Percentiles rank a stretch among this genome's conserved stretches.
These are phyloP conservation scores for Smithornis capensis DNA, from an alignment of 2,113 vertebrate species.

Conservation along the genomic window DNA sequence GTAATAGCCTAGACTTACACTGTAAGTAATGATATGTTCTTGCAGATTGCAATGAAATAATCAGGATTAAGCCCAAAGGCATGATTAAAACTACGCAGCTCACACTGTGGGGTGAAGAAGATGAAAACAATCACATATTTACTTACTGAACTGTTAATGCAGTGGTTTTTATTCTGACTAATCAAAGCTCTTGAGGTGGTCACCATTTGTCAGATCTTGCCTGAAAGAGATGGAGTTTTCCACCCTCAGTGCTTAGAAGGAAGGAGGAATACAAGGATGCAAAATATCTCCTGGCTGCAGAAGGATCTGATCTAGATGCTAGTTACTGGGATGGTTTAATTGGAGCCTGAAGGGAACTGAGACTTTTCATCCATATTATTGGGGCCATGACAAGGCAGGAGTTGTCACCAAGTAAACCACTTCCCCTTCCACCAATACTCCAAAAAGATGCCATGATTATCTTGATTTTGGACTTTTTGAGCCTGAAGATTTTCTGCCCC, in stretches of 20 bases:
- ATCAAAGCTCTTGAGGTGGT: neutral
- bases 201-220: neutral
- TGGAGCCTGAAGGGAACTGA: neutral
- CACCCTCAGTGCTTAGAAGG: neutral
- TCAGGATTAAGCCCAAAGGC: constrained; percentile 21
- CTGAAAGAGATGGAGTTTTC: neutral
- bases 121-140: constrained; percentile 23
- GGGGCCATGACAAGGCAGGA: neutral
- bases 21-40: constrained; percentile 43
- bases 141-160: neutral
- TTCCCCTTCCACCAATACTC: neutral
- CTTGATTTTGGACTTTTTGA: neutral
- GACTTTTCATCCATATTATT: neutral
- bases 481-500: neutral
- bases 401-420: neutral
- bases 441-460: neutral
- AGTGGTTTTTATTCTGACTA: neutral
- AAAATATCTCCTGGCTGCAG: neutral
- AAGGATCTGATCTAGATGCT: neutral
- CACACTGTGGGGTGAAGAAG: neutral
- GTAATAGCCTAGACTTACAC: neutral
- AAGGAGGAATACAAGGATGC: neutral
- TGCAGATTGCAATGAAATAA: constrained; percentile 5
- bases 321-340: neutral
- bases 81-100: neutral